These are phyloP conservation scores for Leptinotarsa undecemlineata DNA, from an alignment of 1,140 invertebrate species.

Conservation along the genomic window DNA sequence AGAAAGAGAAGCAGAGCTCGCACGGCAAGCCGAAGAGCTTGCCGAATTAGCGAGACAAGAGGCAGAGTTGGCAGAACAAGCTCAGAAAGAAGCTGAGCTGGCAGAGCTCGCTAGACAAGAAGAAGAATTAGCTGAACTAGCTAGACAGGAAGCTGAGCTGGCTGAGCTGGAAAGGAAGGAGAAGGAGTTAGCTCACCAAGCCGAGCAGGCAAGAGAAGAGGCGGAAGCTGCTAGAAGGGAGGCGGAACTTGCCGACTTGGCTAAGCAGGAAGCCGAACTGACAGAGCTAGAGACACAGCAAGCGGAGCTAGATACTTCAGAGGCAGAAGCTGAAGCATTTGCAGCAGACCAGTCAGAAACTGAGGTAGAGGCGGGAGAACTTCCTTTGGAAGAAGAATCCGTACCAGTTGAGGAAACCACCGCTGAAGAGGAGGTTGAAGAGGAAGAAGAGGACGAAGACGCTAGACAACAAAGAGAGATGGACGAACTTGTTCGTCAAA, in stretches of 20 bases:
- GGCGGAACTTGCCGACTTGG: conserved; percentile 35
- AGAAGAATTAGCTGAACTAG: conserved; percentile 63
- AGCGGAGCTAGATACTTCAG: conserved; percentile 36
- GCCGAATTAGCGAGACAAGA: conserved; percentile 62
- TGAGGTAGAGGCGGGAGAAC: conserved; percentile 48
- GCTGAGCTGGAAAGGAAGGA: conserved; percentile 61
- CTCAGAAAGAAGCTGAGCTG: conserved; percentile 62
- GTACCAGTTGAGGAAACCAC: background rate
- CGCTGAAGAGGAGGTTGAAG: background rate
- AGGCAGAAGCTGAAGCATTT: conserved; percentile 40
- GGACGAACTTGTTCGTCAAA: conserved; percentile 42
- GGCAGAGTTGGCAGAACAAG: conserved; percentile 63
- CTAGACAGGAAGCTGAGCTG: conserved; percentile 64
- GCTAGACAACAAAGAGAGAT: conserved; percentile 47
- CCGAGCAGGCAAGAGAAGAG: conserved; percentile 64
- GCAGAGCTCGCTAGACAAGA: conserved; percentile 55
- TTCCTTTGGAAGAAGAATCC: conserved; percentile 36
- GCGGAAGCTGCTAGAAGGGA: conserved; percentile 56
- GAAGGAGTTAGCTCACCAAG: conserved; percentile 39
- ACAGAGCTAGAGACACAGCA: conserved; percentile 37
- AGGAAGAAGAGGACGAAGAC: conserved; percentile 52
- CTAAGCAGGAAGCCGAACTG: conserved; percentile 35
- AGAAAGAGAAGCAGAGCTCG: conserved; percentile 59
- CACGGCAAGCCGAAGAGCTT: conserved; percentile 62
- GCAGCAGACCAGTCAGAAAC: conserved; percentile 40